Evolutionary conservation across 2,888 invertebrate genomes (phyloP), one percentile per base, ranked within the genome.

Genomic region (Ctena decussata): DNA sequence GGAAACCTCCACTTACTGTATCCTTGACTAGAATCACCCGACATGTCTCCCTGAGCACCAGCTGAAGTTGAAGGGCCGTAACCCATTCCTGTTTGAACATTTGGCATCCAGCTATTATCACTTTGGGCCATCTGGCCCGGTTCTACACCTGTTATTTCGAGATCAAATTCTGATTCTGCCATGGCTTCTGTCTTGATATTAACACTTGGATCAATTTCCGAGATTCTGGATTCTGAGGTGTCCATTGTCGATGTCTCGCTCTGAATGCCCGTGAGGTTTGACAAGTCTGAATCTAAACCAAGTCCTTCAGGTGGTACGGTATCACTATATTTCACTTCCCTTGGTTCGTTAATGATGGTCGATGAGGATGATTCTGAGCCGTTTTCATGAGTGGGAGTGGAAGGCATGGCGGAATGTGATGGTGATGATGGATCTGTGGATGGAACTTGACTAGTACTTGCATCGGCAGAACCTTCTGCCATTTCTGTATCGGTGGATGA

Each of bases 241-340:
- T 44, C 72, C 6, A 18, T 44, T 3, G 41, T 44, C 11, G 27
- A 41, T 44, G 46, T 12, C 30, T 72, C 71, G n/a, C 24, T 24
- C 21, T n/a, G 72, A 39, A 30, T 30, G n/a, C 57, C 57, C n/a
- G 46, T 39, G 27, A 46, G 72, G 72, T 72, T 72, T 1, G 72
- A 72, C 21, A 46, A 27, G 30, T 72, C 72, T 18, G 72, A 72
- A 72, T 82, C 82, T 41, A 84, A 65, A 60, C 77, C 49, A 60
- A 85, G 82, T 24, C 82, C 82, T 76, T 60, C 82, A 35, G 85
- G 24, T n/a, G 77, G 32, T 12, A 37, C 32, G 49, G 81, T 71
- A 53, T 81, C 81, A 81, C 81, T 77, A 60, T 41, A 72, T 44
- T 77, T 81, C 39, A 76, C 21, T 32, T 77, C 77, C 8, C 35